Evolutionary conservation across 2,113 vertebrate genomes (phyloP).

Genomic region (Paramormyrops kingsleyae): DNA sequence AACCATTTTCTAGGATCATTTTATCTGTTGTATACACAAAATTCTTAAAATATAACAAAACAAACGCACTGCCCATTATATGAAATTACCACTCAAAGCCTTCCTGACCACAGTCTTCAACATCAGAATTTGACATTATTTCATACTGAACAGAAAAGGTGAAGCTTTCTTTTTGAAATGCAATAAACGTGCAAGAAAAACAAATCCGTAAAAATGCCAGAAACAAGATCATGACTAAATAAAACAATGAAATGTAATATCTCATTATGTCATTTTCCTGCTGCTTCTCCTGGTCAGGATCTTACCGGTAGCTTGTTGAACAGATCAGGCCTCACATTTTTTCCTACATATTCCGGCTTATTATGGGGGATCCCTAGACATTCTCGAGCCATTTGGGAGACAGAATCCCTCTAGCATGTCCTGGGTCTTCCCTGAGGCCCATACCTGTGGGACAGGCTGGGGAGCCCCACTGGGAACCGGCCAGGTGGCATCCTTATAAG

Average conservation of each 20-base stretch:
- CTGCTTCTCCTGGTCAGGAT: background rate
- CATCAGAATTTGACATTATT: background rate
- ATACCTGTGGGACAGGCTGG: background rate
- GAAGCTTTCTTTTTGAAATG: background rate
- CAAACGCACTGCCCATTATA: background rate
- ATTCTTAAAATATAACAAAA: background rate
- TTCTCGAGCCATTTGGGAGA: background rate
- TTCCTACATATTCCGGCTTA: background rate
- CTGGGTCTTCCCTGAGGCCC: background rate
- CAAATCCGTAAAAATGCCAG: background rate
- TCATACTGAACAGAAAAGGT: background rate
- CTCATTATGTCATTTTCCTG: background rate
- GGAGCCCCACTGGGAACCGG: background rate
- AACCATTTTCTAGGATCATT: no score
- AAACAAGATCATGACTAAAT: background rate
- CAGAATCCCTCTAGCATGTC: background rate
- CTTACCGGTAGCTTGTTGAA: background rate
- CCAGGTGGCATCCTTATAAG: background rate
- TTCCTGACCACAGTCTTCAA: background rate
- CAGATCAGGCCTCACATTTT: background rate
- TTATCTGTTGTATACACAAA: background rate
- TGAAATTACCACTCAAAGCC: background rate
- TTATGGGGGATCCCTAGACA: background rate
- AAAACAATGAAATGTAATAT: background rate
- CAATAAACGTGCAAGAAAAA: background rate